Conservation (phyloP, 2,113 vertebrate genomes). For the Gavialis gangeticus region DNA sequence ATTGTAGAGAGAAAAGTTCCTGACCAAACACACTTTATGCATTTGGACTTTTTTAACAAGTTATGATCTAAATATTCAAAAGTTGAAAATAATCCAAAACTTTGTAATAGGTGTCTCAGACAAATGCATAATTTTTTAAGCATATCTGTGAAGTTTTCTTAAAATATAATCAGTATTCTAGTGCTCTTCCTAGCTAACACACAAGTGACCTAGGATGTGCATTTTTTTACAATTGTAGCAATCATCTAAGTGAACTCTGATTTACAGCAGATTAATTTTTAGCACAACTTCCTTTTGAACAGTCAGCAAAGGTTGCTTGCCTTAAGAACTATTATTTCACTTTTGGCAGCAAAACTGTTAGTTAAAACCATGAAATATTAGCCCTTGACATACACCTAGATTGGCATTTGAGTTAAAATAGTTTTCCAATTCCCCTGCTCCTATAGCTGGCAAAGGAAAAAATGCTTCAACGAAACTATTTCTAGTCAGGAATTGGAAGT, state of each 20-base stretch:
- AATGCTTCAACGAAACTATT: conserved; percentile 42
- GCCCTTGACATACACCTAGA: conserved; percentile 35
- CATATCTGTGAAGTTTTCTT: conserved; percentile 22
- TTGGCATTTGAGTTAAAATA: background rate
- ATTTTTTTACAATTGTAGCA: conserved; percentile 19
- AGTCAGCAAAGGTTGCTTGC: conserved; percentile 48
- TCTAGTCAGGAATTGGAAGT: conserved; percentile 57
- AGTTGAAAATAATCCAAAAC: conserved; percentile 46
- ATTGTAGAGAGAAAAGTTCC: conserved; percentile 63
- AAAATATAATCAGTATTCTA: conserved; percentile 48
- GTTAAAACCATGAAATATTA: conserved; percentile 45
- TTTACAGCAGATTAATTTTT: conserved; percentile 67
- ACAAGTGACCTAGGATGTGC: conserved; percentile 33
- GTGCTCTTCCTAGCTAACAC: conserved; percentile 46
- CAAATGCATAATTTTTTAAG: conserved; percentile 53
- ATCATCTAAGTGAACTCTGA: background rate
- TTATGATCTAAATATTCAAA: conserved; percentile 60
- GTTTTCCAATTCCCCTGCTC: conserved; percentile 34
- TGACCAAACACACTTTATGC: conserved; percentile 72
- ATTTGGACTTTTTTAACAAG: conserved; percentile 42
- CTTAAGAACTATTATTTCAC: conserved; percentile 42
- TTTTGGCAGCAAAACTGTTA: conserved; percentile 64
- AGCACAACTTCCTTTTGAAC: conserved; percentile 57
- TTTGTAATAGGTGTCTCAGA: conserved; percentile 39
- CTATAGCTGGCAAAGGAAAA: conserved; percentile 49